phyloP scores from a whole-genome alignment of 2,113 vertebrate species.

The Pycnonotus jocosus region DNA sequence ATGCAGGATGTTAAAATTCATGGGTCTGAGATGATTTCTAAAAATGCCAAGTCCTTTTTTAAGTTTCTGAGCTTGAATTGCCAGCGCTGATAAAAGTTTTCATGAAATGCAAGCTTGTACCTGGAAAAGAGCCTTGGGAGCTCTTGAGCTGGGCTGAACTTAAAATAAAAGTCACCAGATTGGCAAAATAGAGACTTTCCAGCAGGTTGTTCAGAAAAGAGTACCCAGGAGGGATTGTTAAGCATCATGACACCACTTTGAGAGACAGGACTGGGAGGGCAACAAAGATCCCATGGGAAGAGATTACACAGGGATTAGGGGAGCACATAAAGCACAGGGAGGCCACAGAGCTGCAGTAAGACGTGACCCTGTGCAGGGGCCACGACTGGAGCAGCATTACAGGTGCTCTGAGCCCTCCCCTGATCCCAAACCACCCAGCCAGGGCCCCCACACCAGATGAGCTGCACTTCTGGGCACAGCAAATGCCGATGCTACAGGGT shows the following conservation, averaged over 20 bases:
- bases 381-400: background rate
- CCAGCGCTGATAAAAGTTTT: background rate
- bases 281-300: background rate
- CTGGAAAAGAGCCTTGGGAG: background rate
- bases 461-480: background rate
- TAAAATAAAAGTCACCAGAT: background rate
- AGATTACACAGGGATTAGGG: background rate
- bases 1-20: background rate
- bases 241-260: background rate
- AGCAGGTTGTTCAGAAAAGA: background rate
- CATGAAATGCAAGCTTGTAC: background rate
- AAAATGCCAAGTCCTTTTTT: background rate
- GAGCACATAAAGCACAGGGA: background rate
- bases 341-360: background rate
- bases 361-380: fast-evolving
- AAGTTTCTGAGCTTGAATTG: background rate
- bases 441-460: background rate
- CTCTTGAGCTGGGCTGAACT: background rate
- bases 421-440: background rate
- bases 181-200: background rate
- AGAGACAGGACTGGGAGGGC: background rate
- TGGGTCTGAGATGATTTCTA: background rate
- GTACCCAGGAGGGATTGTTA: background rate
- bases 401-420: background rate
- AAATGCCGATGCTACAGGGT: background rate